Conservation (phyloP, 2,888 invertebrate genomes). For the Zele albiditarsus region DNA sequence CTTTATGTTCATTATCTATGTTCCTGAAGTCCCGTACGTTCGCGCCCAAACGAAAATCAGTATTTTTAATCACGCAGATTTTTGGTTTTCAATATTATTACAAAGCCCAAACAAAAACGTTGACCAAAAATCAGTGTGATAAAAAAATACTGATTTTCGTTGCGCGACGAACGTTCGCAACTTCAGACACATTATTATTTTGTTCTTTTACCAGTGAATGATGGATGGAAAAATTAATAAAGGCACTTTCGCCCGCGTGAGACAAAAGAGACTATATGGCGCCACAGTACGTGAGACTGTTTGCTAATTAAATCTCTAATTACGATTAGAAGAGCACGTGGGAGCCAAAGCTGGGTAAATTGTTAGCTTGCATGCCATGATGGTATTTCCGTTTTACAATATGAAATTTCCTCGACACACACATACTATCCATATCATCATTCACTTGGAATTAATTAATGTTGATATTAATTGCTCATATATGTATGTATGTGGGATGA, state of each 20-base stretch:
- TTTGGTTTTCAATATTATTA: too few relatives aligned
- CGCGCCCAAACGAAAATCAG: too few relatives aligned
- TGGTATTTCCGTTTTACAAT: constrained; percentile 38
- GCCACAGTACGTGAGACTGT: constrained; percentile 29
- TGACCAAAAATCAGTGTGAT: too few relatives aligned
- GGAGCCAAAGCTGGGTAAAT: constrained; percentile 32
- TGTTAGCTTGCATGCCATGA: constrained; percentile 24
- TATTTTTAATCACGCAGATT: too few relatives aligned
- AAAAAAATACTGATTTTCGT: too few relatives aligned
- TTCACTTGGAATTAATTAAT: constrained; percentile 21
- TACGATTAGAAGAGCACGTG: constrained; percentile 42
- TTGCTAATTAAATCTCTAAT: constrained; percentile 37
- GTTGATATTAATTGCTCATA: background rate
- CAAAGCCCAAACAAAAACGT: too few relatives aligned
- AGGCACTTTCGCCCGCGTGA: constrained; percentile 31
- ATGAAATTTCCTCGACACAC: constrained; percentile 4
- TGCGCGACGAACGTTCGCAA: too few relatives aligned
- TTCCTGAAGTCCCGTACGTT: too few relatives aligned
- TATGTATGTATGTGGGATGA: constrained; percentile 20
- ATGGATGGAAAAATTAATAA: constrained; percentile 21
- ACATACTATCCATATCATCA: constrained; percentile 1
- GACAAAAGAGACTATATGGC: constrained; percentile 6
- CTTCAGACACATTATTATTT: background rate
- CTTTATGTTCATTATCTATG: background rate
- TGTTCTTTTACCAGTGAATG: background rate